Base-by-base conservation (phyloP, 2,113 vertebrate genomes). In the Condylura cristata region DNA sequence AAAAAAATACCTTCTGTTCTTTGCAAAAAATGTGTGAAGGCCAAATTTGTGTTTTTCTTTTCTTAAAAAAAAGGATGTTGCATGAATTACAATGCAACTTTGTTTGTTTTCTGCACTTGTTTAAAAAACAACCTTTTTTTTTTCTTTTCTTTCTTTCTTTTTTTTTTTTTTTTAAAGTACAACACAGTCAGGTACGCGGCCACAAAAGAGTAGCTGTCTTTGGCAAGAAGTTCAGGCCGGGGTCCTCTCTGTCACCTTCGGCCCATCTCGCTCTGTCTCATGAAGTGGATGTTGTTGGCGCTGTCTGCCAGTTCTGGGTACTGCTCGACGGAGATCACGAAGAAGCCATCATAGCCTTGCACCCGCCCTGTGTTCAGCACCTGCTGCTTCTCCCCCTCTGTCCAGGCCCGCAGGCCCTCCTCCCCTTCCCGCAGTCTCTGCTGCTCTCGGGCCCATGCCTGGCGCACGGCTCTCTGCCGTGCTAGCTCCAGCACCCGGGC, bases 191-290 rank as follows among this genome's bases (percentile, higher is more conserved):
- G 97, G 98, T 98, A 98, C 89, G 98, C 98, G 99, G 99, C 99
- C 99, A 99, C 98, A 98, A 98, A 99, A 98, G 99, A 98, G 99
- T 98, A 99, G 99, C 99, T 99, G 99, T 99, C 99, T 99, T 99
- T 99, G 99, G 99, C 99, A 99, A 99, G 98, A 99, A 98, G 98
- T 99, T 98, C 98, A 95, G 96, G 95, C 98, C 96, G 83, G 61
- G 97, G 98, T 97, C 98, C 97, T 98, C 97, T 97, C 98, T 99
- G 99, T 99, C 99, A 99, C 99, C 99, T 99, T 97, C 99, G 99
- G 98, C 99, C 99, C 99, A 99, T 99, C 97, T 99, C 99, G 32
- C 99, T 99, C 99, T 99, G 99, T 99, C 99, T 99, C 99, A 99
- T 99, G 98, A 99, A 99, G 97, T 99, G 99, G 98, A 99, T 98